Percentiles rank a stretch among this genome's conserved stretches.
Evolutionary conservation across 2,888 invertebrate species (phyloP).

Genomic region (Leptogaster cylindrica): DNA sequence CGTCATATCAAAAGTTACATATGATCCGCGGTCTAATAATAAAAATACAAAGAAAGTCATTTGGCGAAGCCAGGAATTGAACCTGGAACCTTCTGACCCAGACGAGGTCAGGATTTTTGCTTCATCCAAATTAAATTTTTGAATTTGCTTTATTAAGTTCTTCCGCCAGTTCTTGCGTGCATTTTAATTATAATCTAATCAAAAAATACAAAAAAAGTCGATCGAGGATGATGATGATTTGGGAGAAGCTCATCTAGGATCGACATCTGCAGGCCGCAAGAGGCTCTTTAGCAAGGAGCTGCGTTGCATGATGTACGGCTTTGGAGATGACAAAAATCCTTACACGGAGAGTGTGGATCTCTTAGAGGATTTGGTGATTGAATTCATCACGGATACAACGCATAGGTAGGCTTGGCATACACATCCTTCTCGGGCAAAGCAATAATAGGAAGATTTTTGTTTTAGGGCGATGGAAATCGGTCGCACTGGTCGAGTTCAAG

Average conservation of each 20-base stretch:
- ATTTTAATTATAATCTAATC: no score
- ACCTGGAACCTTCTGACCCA: no score
- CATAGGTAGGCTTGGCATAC: no score
- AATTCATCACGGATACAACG: slow-evolving; percentile 95
- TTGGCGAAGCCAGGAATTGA: no score
- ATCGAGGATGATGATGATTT: slow-evolving; percentile 69
- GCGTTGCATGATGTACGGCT: slow-evolving; percentile 99
- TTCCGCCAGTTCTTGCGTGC: no score
- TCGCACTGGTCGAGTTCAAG: slow-evolving; percentile 93
- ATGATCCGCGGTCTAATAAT: no score
- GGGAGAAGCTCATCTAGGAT: slow-evolving; percentile 71
- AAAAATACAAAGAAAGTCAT: no score
- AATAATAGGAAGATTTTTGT: not conserved
- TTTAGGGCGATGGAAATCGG: slow-evolving; percentile 94
- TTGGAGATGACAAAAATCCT: slow-evolving; percentile 99
- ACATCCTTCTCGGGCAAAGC: not conserved
- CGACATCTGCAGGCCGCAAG: slow-evolving; percentile 76
- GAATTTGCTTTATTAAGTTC: no score
- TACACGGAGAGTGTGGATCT: slow-evolving; percentile 98
- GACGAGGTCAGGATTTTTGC: no score
- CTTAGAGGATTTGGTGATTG: slow-evolving; percentile 95
- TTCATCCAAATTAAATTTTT: no score
- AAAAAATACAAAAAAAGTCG: not conserved
- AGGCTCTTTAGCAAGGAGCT: slow-evolving; percentile 90
- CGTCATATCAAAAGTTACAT: no score